Base-by-base conservation (phyloP, 1,140 invertebrate species). In the Apis dorsata region DNA sequence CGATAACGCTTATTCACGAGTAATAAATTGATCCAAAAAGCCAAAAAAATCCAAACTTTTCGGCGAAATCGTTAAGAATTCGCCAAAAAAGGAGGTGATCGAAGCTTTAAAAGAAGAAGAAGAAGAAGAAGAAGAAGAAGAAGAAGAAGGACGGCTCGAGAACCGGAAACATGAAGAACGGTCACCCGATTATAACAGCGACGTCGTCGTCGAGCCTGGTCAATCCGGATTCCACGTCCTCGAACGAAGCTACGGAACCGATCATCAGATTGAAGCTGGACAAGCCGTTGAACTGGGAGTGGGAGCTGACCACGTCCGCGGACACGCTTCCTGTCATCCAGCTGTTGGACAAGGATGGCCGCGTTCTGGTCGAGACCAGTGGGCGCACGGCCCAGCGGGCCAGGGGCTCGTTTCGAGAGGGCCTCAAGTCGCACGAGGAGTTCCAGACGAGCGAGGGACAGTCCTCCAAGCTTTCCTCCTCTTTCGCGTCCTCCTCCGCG, bases 231-330 rank as follows among this genome's bases (percentile, higher is more conserved):
- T 86, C 87, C 21, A 74, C 86, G 44, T 78, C 21, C 0, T 66
- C 60, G 12, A 65, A 63, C 17, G 84, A 90, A 9, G 51, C 87
- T 0, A 66, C 77, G 62, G 91, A 92, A 19, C 89, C 92, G 24
- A 79, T 93, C 55, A 92, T 93, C 55, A 88, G 90, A 13, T 69
- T 93, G 34, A 90, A 90, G 63, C 70, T 93, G 7, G 89, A 93
- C 85, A 93, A 93, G 34, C 92, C 93, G 24, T 51, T 88, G 0
- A 86, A 93, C 73, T 93, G 92, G 92, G 89, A 93, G 28, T 93
- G 93, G 93, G 90, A 93, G 75, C 60, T 93, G 15, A 93, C 93
- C 4, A 93, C 93, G 17, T 90, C 92, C 1, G 85, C 92, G 19
- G 91, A 92, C 24, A 79, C 88, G 15, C 60, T 93, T 15, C 93